Evolutionary conservation across 1,140 invertebrate species (phyloP).

Genomic region (Pectinophora gossypiella): DNA sequence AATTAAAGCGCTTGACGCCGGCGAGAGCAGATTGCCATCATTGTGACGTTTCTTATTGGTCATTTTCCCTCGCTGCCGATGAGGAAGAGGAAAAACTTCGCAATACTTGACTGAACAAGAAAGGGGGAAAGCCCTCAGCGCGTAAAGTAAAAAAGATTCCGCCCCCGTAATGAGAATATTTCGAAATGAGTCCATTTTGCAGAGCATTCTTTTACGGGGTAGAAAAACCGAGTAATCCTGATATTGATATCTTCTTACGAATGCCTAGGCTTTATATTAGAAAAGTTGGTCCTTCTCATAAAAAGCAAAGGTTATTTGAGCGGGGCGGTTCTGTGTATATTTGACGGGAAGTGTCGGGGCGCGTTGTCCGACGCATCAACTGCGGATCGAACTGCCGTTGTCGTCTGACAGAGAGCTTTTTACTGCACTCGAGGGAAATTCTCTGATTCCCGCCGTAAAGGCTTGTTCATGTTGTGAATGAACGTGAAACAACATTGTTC

Average conservation of each 20-base stretch:
- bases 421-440: conserved; percentile 66
- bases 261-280: conserved; percentile 1
- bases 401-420: conserved; percentile 43
- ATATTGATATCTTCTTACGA: conserved; percentile 18
- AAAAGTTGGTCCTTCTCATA: conserved; percentile 18
- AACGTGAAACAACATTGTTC: conserved; percentile 39
- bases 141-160: conserved; percentile 54
- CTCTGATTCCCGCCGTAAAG: conserved; percentile 50
- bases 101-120: conserved; percentile 42
- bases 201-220: conserved; percentile 25
- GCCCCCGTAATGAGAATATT: conserved; percentile 51
- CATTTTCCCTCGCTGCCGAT: conserved; percentile 41
- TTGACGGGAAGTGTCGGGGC: conserved; percentile 17
- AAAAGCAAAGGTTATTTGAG: conserved; percentile 29
- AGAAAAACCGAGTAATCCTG: conserved; percentile 33
- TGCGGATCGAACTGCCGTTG: conserved; percentile 45
- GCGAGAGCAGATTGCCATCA: conserved; percentile 38
- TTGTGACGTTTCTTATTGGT: conserved; percentile 57
- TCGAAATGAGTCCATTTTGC: conserved; percentile 36
- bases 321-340: conserved; percentile 26
- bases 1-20: not conserved
- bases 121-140: conserved; percentile 19
- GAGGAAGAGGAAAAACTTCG: conserved; percentile 41
- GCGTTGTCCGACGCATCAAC: conserved; percentile 44
- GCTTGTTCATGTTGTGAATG: conserved; percentile 30